Evolutionary conservation across 2,888 invertebrate genomes (phyloP), one percentile per base, ranked within the genome.

Genomic region (Andrena praecox): DNA sequence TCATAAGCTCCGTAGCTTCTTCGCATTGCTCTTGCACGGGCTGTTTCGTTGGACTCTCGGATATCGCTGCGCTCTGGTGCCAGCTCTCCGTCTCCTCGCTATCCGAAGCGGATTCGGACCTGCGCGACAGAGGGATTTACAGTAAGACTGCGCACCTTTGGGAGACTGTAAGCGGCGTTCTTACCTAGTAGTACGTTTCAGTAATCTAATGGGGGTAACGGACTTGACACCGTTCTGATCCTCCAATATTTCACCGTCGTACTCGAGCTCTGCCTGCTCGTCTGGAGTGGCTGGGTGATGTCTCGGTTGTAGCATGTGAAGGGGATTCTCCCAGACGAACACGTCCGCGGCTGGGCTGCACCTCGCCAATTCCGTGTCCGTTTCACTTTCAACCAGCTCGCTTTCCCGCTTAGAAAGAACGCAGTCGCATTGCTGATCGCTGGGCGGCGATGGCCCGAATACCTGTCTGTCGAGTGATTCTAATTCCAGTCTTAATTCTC

Each of bases 391-490:
- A 0, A 86, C 81, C 27, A 93, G 77, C 56, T 92, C 93, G 54
- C 80, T 89, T 33, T 93, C 92, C 59, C 89, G 88, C 68, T 92
- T 92, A 0, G 92, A 93, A 2, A 91, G 87, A 10, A 90, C 87
- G 27, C 91, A 91, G 66, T 94, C 93, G 63, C 91, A 92, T 20
- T 91, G 91, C 52, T 91, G 89, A n/a, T 91, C 92, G 29, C 90
- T 90, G 0, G 92, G 90, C 2, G 92, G 91, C 0, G 93, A 93
- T 10, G 95, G 94, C 0, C 97, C 97, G 91, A 97, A 97, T 4
- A 98, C 97, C 94, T 97, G 97, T 8, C 97, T 95, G 94, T 98
- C 97, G 88, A 98, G 94, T 92, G 97, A 97, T 91, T 98, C 98
- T 84, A 98, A 93, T 93, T 98, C 98, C 66, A 98, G 95, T 89